Evolutionary conservation across 2,113 vertebrate genomes (phyloP), one percentile per base, ranked within the genome.

Genomic region (Lipophrys pholis): DNA sequence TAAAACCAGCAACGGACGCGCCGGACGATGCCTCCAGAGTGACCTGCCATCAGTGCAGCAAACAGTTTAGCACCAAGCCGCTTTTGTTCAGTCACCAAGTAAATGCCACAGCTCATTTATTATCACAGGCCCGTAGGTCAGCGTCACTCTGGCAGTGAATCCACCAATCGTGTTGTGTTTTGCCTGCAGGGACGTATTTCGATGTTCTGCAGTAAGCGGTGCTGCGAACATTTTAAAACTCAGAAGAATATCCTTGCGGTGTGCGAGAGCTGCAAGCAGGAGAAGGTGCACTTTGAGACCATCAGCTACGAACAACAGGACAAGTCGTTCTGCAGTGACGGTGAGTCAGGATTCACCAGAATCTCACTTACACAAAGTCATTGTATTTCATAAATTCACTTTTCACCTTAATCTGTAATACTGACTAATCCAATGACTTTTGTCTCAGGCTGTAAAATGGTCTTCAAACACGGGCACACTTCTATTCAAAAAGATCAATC

Each of bases 51-150:
- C 95, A 97, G 87, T 99, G 97, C 90, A 95, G 82, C 63, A 94
- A 94, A 57, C 91, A 87, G 41, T 97, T 98, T 79, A 91, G 86
- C 74, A 94, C 89, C 66, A 99, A 97, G 85, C 97, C 97, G 0
- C 94, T 96, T 39, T 92, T 98, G 52, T 90, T 98, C n/a, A 95
- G 96, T 75, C 95, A 95, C 80, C 95, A 98, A 94, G 97, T 97
- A 92, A 63, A 64, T 7, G 57, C n/a, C 38, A 11, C 8, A 15
- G 21, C 2, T 46, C 53, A 42, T 14, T 43, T 16, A 2, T 1
- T 21, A 36, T 17, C 7, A 53, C 40, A 51, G 40, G 48, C n/a
- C 53, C 10, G 5, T 16, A 6, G 15, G 8, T n/a, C 7, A 0
- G 14, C 14, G 14, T 48, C 5, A 6, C 0, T 11, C 11, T 7